Evolutionary conservation across 2,888 invertebrate genomes (phyloP), one percentile per base, ranked within the genome.

Genomic region (Philonicus albiceps): DNA sequence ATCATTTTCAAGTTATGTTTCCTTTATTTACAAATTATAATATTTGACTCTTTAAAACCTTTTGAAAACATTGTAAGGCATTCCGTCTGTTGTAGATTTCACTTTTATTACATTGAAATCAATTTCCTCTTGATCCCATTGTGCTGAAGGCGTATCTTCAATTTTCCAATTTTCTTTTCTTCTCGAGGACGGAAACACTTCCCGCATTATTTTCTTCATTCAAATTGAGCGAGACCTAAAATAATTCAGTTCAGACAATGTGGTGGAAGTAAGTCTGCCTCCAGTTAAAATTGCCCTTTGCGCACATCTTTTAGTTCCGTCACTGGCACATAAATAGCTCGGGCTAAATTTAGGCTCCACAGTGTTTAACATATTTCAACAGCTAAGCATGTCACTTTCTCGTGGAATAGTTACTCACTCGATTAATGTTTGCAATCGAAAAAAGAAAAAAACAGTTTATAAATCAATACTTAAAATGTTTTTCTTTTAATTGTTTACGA

Each of bases 311-410:
- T 16, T 5, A 22, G 13, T 53, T 49, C 37, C 80, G 43, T 80
- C 31, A 43, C 11, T 30, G 53, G 30, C 49, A 43, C 76, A 76
- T 76, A 76, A 76, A 76, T 76, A 76, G 76, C 76, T 43, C 19
- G 53, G 64, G 43, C 80, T 80, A 80, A 80, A 80, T 16, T 30
- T 80, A 80, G 80, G 43, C 49, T 53, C 49, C 43, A 19, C 80
- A 49, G 53, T 49, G 80, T 53, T 80, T 40, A 80, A 49, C 31
- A 80, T 80, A 80, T 80, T 53, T 49, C 49, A 80, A 49, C 49
- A 53, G 49, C 49, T 80, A 53, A 53, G 49, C 30, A 53, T 80
- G 80, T 16, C 53, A 53, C 53, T 80, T 80, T 80, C 80, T 49
- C 6, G 80, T 80, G 40, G 40, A 76, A 76, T 22, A 34, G 37